A percentile compares a stretch with the other conserved stretches of the same genome.
These are phyloP conservation scores for Otus sunia DNA, from an alignment of 2,113 vertebrate genomes.

Conservation along the genomic window DNA sequence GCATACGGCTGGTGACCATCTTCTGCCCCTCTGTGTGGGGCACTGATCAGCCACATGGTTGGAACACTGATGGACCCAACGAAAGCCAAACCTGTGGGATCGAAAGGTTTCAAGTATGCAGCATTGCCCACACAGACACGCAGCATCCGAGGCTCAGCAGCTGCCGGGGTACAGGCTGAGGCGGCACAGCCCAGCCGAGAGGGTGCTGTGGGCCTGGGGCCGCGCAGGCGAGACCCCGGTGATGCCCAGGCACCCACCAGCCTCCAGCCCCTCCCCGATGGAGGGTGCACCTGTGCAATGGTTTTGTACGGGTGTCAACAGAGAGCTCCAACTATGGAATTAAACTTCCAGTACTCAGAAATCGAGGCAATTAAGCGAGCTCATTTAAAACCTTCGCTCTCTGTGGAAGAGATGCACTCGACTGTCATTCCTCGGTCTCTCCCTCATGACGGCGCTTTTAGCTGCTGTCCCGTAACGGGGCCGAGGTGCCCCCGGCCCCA, in stretches of 20 bases:
- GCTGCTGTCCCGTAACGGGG: neutral
- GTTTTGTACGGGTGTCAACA: neutral
- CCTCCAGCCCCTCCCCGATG: too few species aligned
- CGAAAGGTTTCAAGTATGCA: neutral
- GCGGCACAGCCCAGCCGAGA: neutral
- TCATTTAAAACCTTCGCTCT: neutral
- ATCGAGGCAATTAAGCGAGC: neutral
- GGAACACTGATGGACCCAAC: fast-evolving
- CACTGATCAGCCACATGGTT: neutral
- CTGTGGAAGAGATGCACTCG: neutral
- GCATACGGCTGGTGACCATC: too few species aligned
- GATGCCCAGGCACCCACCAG: fast-evolving
- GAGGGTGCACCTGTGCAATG: fast-evolving
- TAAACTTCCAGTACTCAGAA: neutral
- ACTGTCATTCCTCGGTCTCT: neutral
- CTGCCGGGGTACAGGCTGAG: too few species aligned
- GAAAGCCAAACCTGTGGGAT: neutral
- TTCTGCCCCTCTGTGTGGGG: fast-evolving
- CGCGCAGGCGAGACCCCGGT: too few species aligned
- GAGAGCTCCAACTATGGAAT: neutral
- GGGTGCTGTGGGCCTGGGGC: fast-evolving
- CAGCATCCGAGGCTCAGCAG: fast-evolving
- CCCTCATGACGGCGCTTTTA: neutral
- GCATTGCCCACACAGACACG: fast-evolving
- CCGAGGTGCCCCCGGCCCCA: fast-evolving